Base-by-base conservation (phyloP, 2,888 invertebrate genomes). In the Lobophora halterata region DNA sequence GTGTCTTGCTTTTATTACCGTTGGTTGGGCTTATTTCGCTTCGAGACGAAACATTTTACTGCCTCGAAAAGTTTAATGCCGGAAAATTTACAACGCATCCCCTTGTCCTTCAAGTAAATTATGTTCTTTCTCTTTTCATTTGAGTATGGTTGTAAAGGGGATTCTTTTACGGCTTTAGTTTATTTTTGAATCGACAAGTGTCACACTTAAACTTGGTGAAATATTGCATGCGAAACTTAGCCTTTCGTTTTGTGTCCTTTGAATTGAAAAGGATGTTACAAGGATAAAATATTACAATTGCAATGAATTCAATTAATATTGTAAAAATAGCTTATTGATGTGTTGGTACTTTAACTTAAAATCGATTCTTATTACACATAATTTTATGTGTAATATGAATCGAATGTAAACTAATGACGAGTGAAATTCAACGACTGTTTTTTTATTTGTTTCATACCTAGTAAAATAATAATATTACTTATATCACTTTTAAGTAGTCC, bases 51-150 rank as follows among this genome's bases (percentile, higher is more conserved):
- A 43, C 40, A 31, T 61, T 66, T 61, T 61, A 56, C 53, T 55
- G 36, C 52, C 40, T 19, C 56, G 52, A 62, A 56, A 51, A 55
- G 52, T 55, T 44, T 58, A 63, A 58, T 53, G 56, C 58, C 61
- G 56, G 57, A 58, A 67, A 58, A 69, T 70, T 71, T 70, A 75
- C 68, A 67, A 61, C 68, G 60, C 51, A 55, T 62, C 63, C 52
- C 24, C 30, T 32, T 60, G 64, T 63, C 62, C 58, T 51, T 63
- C 61, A 53, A 54, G 57, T 67, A 66, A 74, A 61, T 67, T 61
- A 58, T 55, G 62, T 60, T 67, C 63, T 65, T 62, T 61, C 53
- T 60, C 59, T 53, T 51, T 58, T 55, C 51, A 41, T 66, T 66
- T 58, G 51, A 43, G 63, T 58, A 60, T 48, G 60, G 62, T 46